Conservation (phyloP, 2,888 invertebrate species). For the Gastrophysa polygoni region DNA sequence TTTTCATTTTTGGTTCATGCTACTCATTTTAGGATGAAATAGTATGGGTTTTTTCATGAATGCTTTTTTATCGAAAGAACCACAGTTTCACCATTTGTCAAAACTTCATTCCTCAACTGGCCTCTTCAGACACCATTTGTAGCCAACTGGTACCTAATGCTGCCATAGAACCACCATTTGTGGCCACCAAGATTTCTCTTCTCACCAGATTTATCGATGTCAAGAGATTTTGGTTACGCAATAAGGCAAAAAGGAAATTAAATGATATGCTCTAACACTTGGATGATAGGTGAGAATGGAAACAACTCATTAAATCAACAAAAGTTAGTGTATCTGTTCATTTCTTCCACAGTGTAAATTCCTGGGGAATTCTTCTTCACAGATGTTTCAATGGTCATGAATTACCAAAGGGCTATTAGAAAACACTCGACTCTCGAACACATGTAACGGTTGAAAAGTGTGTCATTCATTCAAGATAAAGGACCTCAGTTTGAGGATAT, state of each 20-base stretch:
- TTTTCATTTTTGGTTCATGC: neutral
- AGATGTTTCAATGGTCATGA: neutral
- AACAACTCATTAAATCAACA: too few species aligned
- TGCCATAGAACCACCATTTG: neutral
- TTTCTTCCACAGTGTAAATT: neutral
- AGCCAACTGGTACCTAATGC: conserved; percentile 6
- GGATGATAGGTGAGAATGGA: neutral
- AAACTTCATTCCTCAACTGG: too few species aligned
- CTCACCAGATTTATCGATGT: neutral
- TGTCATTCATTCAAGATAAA: too few species aligned
- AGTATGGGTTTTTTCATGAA: neutral
- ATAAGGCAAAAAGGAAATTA: neutral
- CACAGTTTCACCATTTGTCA: neutral
- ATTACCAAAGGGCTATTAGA: too few species aligned
- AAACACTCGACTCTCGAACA: too few species aligned
- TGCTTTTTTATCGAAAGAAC: neutral
- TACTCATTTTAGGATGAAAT: neutral
- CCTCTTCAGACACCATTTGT: conserved; percentile 1
- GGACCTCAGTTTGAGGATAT: too few species aligned
- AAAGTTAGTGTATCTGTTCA: too few species aligned
- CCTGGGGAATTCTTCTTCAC: neutral
- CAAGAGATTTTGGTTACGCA: neutral
- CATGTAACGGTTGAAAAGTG: too few species aligned
- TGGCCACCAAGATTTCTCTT: too few species aligned
- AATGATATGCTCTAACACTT: neutral